Evolutionary conservation across 2,888 invertebrate genomes (phyloP), one percentile per base, ranked within the genome.

Genomic region (Leptinotarsa peninsularis): DNA sequence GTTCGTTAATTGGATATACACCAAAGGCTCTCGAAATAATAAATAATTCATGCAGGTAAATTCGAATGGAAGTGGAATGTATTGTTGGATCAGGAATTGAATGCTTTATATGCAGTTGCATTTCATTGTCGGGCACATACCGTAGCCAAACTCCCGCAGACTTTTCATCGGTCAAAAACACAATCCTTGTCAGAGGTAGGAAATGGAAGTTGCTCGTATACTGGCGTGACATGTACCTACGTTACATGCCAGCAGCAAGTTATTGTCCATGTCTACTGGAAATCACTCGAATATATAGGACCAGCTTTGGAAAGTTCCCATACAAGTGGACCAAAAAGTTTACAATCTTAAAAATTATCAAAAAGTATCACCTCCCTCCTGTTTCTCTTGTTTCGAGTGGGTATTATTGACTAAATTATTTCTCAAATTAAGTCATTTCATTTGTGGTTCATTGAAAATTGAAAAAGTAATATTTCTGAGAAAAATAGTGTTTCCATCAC

Each of bases 151-250:
- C 74, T 77, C 72, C 72, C 23, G 71, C 75, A 67, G 74, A 79
- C 77, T 77, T 79, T 79, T 79, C 77, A 74, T 72, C 76, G 74
- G 71, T 73, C 66, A 71, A 74, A 63, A 74, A 75, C 74, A 73
- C 76, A 76, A 78, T 78, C 67, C 72, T 72, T 72, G 73, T 76
- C 75, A 66, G 56, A 69, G 69, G 56, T 75, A 50, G 74, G 70
- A 73, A 75, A 71, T 73, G 75, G 68, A 74, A 78, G 75, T 74
- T 72, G 33, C 18, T 66, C 43, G 66, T 69, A 54, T 75, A 69
- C 66, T 69, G 74, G 70, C 74, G 71, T 66, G 54, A 66, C 70
- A 23, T 43, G 10, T 58, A 66, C 71, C 21, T 58, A 66, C 50
- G 27, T 56, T 43, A 17, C 43, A 18, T 17, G 15, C 60, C 60